These are phyloP conservation scores for Cremastobaeus sp. DNA, from an alignment of 2,888 invertebrate genomes.

Conservation along the genomic window DNA sequence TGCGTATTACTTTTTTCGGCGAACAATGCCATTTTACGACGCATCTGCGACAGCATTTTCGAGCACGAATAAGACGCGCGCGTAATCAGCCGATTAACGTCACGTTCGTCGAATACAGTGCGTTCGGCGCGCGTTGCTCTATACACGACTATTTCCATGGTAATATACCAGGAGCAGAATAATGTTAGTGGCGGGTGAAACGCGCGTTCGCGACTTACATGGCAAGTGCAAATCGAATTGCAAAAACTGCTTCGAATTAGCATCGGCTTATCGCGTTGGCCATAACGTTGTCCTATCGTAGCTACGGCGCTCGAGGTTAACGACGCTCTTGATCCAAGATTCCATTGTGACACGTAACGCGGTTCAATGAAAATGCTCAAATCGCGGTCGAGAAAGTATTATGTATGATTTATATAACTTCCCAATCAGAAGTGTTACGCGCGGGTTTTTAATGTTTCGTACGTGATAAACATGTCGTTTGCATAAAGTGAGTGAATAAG, in stretches of 20 bases:
- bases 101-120: constrained; percentile 51
- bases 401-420: constrained; percentile 19
- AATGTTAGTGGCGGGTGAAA: constrained; percentile 59
- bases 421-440: constrained; percentile 8
- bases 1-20: constrained; percentile 18
- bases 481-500: too few relatives aligned
- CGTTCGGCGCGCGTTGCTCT: constrained; percentile 52
- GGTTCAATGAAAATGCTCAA: constrained; percentile 30
- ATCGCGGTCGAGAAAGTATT: constrained; percentile 13
- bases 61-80: constrained; percentile 37
- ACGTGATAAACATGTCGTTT: background rate
- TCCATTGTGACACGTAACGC: constrained; percentile 41
- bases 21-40: constrained; percentile 36
- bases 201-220: constrained; percentile 59
- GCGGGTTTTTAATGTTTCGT: constrained; percentile 3
- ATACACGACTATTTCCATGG: constrained; percentile 56
- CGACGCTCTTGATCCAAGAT: constrained; percentile 31
- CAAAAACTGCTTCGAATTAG: constrained; percentile 57
- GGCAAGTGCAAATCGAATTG: constrained; percentile 59
- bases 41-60: constrained; percentile 15
- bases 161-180: constrained; percentile 56
- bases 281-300: constrained; percentile 20
- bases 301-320: constrained; percentile 13
- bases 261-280: constrained; percentile 45
- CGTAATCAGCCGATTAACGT: constrained; percentile 53